These are phyloP conservation scores for Triplophysa siluroides DNA, from an alignment of 2,113 vertebrate species.

Conservation along the genomic window DNA sequence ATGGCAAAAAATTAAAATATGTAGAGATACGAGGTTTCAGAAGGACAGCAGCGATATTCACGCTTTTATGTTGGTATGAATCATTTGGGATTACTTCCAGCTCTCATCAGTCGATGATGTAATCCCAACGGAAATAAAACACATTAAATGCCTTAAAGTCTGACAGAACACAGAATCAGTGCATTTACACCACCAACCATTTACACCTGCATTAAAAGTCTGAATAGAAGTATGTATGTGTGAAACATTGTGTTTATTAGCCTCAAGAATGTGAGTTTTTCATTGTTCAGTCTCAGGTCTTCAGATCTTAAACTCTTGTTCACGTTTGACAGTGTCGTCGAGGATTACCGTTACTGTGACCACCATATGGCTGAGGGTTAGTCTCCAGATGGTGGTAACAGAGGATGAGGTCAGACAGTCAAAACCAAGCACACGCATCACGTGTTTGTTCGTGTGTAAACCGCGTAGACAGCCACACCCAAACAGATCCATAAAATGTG, in stretches of 20 bases:
- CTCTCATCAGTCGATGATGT: slow-evolving; percentile 38
- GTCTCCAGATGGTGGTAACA: slow-evolving; percentile 53
- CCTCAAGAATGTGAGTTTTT: not conserved
- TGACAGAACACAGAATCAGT: not conserved
- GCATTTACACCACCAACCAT: not conserved
- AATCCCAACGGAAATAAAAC: slow-evolving; percentile 51
- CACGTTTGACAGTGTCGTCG: slow-evolving; percentile 24
- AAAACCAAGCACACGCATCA: slow-evolving; percentile 29
- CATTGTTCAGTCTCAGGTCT: slow-evolving; percentile 13
- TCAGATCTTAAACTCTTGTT: slow-evolving; percentile 32
- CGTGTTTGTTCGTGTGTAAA: not conserved
- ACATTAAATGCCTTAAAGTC: not conserved
- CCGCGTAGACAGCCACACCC: slow-evolving; percentile 29
- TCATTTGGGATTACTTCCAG: slow-evolving; percentile 46
- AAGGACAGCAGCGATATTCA: not conserved
- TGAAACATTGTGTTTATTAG: not conserved
- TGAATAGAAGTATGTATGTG: not conserved
- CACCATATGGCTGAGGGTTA: slow-evolving; percentile 52
- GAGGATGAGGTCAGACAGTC: slow-evolving; percentile 49
- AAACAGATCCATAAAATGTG: slow-evolving; percentile 15
- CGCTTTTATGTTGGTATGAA: slow-evolving; percentile 43
- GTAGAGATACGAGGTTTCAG: no score
- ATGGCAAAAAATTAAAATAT: no score
- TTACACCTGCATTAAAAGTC: not conserved
- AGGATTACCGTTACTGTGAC: slow-evolving; percentile 19